Evolutionary conservation across 2,113 vertebrate genomes (phyloP), one percentile per base, ranked within the genome.

Genomic region (Prolemur simus): DNA sequence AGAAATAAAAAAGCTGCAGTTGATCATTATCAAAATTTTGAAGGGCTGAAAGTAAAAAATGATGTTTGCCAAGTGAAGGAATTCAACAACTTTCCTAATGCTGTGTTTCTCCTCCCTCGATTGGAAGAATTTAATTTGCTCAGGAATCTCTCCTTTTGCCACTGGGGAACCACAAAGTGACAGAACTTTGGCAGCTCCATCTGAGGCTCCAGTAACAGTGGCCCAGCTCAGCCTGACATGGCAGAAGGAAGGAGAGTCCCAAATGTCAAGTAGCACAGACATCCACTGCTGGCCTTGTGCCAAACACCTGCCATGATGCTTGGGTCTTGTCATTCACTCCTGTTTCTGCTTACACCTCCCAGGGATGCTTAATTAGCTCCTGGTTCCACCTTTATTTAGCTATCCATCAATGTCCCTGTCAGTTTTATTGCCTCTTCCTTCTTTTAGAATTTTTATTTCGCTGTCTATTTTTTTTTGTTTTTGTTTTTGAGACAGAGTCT

Each of bases 351-450:
- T 82, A 42, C 27, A 0, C 47, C 74, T 80, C 64, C 58, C 66
- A 32, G 63, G 74, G 71, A 91, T 71, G 84, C 95, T 98, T 96
- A 87, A 91, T 94, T 69, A 97, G 86, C 21, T 76, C 91, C 87
- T 94, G 0, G 0, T 80, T 83, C 86, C 56, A 54, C 58, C 92
- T 76, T 95, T 89, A 52, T 73, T 56, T 23, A 32, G 92, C 82
- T 73, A 96, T 98, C 97, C 95, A 84, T 97, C 97, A 97, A 76
- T 6, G 54, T 64, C 52, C 69, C 87, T 97, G 95, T 97, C 97
- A 96, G 92, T 49, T 60, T 96, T 96, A 83, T 91, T 95, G 92
- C 87, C 95, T 97, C 88, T 77, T 42, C 13, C 10, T 82, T 96
- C 49, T 29, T 76, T 49, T 0, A 1, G 80, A 84, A 71, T 60